Conservation (phyloP, 2,113 vertebrate species). For the Dendrocopos noguchii region DNA sequence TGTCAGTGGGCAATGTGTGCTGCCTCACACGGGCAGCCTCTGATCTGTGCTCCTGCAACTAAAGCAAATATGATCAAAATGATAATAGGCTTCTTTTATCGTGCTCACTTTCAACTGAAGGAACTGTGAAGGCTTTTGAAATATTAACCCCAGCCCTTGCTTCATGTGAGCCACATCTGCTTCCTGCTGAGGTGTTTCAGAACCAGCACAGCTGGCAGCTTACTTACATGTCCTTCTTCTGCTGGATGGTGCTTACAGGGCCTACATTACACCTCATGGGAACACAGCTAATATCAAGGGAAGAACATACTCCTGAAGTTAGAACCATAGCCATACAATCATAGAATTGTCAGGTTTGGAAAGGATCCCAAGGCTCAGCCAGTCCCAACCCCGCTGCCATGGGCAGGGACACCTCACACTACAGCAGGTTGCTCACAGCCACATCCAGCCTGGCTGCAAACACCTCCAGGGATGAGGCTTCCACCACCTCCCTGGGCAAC, state of each 20-base stretch:
- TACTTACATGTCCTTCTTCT: not conserved
- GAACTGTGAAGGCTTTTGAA: slow-evolving; percentile 63
- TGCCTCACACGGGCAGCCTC: slow-evolving; percentile 57
- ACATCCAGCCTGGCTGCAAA: too few species aligned
- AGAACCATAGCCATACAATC: too few species aligned
- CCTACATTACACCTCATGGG: not conserved
- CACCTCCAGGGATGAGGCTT: too few species aligned
- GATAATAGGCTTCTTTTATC: slow-evolving; percentile 63
- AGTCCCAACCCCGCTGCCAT: too few species aligned
- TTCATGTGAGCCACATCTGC: slow-evolving; percentile 56
- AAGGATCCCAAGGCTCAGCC: too few species aligned
- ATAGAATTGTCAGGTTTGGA: too few species aligned
- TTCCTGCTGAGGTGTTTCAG: slow-evolving; percentile 61
- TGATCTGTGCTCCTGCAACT: slow-evolving; percentile 62
- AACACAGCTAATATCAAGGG: not conserved
- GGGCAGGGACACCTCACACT: too few species aligned
- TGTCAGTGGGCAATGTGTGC: slow-evolving; percentile 55
- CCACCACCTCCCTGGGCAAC: too few species aligned
- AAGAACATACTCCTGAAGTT: not conserved
- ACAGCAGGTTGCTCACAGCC: too few species aligned
- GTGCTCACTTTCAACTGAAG: slow-evolving; percentile 61
- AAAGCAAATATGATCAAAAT: slow-evolving; percentile 69
- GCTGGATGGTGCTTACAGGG: not conserved
- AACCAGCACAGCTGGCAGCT: slow-evolving; percentile 9
- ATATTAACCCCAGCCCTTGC: slow-evolving; percentile 56